Evolutionary conservation across 2,797 vertebrate genomes (phyloP), one percentile per base, ranked within the genome.

Genomic region (Hypotaenidia philippensis): DNA sequence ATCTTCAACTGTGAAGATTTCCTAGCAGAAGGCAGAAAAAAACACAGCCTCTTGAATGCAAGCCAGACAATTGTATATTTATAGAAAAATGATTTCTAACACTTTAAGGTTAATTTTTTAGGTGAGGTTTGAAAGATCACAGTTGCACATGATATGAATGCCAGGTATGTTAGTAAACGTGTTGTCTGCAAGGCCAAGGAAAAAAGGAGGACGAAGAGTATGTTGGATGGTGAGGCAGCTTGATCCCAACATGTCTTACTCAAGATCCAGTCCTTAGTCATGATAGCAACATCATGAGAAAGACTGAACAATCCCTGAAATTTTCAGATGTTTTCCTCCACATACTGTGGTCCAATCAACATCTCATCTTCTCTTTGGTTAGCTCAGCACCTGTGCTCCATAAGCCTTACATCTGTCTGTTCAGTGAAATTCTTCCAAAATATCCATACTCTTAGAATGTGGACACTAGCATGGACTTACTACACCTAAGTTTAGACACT

Each of bases 171-270:
- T 66, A 81, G 13, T 32, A 87, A 89, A 60, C 2, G 9, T 6
- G 32, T 81, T 70, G 31, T 45, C 27, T 64, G 19, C 10, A 74
- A 90, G 44, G 10, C 10, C 25, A 56, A 57, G 20, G 13, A 23
- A 75, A 70, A 81, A 52, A 4, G 11, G 19, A n/a, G 74, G 36
- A 66, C 36, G 29, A 59, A 12, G 5, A 14, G 23, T 38, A 21
- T 4, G 7, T 44, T 75, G 32, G 18, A 45, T 45, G 22, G 5
- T 14, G 69, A 81, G 15, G 40, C 2, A 75, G 14, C 9, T 68
- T 0, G 0, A n/a, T 81, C 15, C 22, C 75, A 66, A 55, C 0
- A 1, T 21, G 10, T 63, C 13, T 49, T 71, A 11, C 5, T 49
- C 7, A 9, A 53, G 16, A 57, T 72, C 21, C 50, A 50, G 19